phyloP scores from a whole-genome alignment of 2,113 vertebrate genomes.

The Ciconia stormi region DNA sequence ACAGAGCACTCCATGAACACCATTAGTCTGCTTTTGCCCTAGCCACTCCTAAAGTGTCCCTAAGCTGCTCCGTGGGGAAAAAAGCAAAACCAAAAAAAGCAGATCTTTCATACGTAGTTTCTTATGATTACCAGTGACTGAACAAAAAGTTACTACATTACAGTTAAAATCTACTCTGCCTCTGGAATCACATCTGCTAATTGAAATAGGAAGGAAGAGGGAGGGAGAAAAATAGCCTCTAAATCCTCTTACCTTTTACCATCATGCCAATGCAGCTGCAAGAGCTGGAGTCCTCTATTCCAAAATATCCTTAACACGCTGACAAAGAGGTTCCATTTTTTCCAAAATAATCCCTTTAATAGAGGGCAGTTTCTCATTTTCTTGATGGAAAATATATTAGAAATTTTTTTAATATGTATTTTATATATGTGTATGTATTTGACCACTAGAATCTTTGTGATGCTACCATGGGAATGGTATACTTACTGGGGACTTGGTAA shows the following conservation, averaged over 20 bases:
- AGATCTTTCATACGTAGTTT: neutral
- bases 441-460: neutral
- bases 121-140: neutral
- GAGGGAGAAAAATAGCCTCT: neutral
- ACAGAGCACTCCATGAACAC: neutral
- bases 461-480: neutral
- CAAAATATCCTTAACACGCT: neutral
- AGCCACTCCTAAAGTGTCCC: neutral
- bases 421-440: neutral
- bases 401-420: neutral
- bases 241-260: neutral
- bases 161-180: neutral
- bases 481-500: neutral
- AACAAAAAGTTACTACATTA: neutral
- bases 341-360: neutral
- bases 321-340: neutral
- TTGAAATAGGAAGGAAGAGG: neutral
- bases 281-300: neutral
- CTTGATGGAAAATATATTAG: neutral
- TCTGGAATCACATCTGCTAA: neutral
- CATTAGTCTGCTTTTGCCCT: neutral
- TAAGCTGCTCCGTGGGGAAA: neutral
- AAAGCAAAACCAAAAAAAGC: neutral
- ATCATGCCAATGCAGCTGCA: neutral
- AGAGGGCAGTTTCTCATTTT: neutral